Evolutionary conservation across 1,140 invertebrate species (phyloP), one percentile per base, ranked within the genome.

Genomic region (Papilio polytes): DNA sequence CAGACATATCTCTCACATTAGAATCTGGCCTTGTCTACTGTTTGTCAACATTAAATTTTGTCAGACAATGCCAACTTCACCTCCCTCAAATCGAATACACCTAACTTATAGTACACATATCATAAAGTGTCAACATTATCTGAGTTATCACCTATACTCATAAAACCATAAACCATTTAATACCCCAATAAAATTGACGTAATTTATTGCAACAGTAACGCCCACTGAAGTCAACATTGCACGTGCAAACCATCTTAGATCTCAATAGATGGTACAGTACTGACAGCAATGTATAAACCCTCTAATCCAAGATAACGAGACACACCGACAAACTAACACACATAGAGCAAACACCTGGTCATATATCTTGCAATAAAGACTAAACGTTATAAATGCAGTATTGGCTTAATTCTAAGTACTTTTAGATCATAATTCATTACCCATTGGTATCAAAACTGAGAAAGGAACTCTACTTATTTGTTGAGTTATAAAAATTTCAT

Each of bases 161-260:
- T 59, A 13, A 63, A 13, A 31, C 22, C 63, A 70, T 70, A 70
- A 70, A 70, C 31, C 63, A 31, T 6, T 70, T 63, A n/a, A 31
- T 36, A 70, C 22, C 63, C 8, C 63, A 15, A 70, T 70, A 70
- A 70, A 26, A 70, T 70, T 36, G 13, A 70, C 63, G 63, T 70
- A 70, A 36, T 7, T 36, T 70, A 70, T 36, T 26, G 63, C 4
- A 70, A 22, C 26, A 70, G 22, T 63, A 22, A 70, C 63, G 8
- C 63, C 63, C 63, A 70, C 12, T 13, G 63, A 70, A 70, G 13
- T 70, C 20, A 26, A 26, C 20, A 31, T 0, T 70, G 63, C 63
- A 70, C 26, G 26, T 31, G 63, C 26, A 18, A 36, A 70, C 2
- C 6, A 31, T 70, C 26, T 31, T 70, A 70, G 4, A 36, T 63